Base-by-base conservation (phyloP, 2,888 invertebrate genomes). In the Danaus chrysippus region DNA sequence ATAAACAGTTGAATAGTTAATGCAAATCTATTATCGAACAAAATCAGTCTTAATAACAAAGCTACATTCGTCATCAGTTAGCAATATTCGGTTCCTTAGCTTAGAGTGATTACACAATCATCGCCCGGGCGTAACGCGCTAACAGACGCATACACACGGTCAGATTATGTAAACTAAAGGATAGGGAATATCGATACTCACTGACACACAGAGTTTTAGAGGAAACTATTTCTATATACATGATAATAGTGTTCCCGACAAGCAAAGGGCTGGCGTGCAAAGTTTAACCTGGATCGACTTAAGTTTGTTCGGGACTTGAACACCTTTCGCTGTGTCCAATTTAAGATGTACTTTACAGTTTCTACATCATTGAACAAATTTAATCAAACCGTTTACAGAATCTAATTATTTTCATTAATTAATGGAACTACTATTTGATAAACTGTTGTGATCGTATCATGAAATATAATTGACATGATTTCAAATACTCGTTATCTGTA, bases 81-180 rank as follows among this genome's bases (percentile, higher is more conserved):
- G 62, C 62, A 66, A 66, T 63, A 66, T 66, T 66, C 61, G 66
- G 66, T 62, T 68, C 62, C 56, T 58, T 64, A 53, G 62, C 56
- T 58, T 64, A 53, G 62, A 68, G 66, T 68, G 62, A 66, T 68
- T 66, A 62, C 64, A 68, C 64, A 68, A 68, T 66, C 64, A 64
- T 54, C 56, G 62, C 49, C 58, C 44, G 64, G 42, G 59, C 66
- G 70, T 70, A 71, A 73, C 70, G 56, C 65, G 61, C 67, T 65
- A 64, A 63, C 59, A 60, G 64, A 59, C 58, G 68, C 70, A 68
- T 70, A 70, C 66, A 66, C 67, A 67, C 67, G 63, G 60, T 61
- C 19, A 53, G 66, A 71, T 71, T 71, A 71, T 71, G 71, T 59
- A 70, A 71, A 71, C 70, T 15, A 34, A 42, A 61, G 58, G 54